A percentile compares a stretch with the other conserved stretches of the same genome.
phyloP scores from a whole-genome alignment of 1,140 invertebrate species.

The Bombus waltoni region DNA sequence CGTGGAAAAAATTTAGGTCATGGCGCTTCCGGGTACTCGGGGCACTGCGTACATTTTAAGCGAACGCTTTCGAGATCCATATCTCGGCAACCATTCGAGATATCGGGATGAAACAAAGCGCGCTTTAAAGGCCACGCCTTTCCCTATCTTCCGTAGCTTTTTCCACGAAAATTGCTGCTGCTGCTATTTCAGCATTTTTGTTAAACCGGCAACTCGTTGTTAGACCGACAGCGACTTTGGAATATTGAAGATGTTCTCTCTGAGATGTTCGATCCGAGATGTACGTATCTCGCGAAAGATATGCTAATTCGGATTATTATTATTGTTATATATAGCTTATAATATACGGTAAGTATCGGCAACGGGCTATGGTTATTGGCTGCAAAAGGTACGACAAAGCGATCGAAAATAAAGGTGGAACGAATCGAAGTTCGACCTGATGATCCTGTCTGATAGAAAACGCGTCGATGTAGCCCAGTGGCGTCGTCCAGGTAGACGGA shows the following conservation, averaged over 20 bases:
- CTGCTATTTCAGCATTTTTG: neutral
- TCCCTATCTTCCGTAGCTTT: neutral
- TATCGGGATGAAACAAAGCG: neutral
- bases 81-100: neutral
- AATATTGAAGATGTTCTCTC: neutral
- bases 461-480: neutral
- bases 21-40: neutral
- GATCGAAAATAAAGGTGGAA: neutral
- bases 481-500: neutral
- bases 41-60: neutral
- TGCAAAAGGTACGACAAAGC: neutral
- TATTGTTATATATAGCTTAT: too few relatives aligned
- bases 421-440: constrained; percentile 7
- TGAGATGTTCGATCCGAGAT: neutral
- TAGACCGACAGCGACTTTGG: neutral
- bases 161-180: neutral
- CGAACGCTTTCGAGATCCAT: neutral
- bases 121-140: neutral
- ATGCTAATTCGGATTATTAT: neutral
- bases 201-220: neutral
- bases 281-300: neutral
- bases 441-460: constrained; percentile 17
- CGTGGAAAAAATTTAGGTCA: neutral
- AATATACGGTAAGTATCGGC: too few relatives aligned
- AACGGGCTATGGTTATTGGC: too few relatives aligned